Evolutionary conservation across 2,888 invertebrate genomes (phyloP).

Genomic region (Nemoura dubitans): DNA sequence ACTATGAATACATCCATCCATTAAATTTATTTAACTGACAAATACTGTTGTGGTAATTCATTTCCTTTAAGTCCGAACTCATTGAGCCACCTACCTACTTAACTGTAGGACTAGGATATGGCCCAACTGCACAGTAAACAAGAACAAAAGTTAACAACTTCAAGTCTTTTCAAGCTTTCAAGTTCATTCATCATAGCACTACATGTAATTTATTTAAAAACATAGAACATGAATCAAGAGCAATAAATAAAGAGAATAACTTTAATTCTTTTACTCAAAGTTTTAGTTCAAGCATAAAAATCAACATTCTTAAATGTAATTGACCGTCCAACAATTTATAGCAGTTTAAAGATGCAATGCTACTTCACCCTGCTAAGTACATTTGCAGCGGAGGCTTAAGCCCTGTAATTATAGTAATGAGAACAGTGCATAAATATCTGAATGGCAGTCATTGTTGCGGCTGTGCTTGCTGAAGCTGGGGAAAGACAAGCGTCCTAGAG

Average conservation of each 20-base stretch:
- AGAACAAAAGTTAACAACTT: not conserved
- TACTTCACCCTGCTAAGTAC: not conserved
- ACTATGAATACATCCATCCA: not conserved
- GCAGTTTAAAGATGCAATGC: not conserved
- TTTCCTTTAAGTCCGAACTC: not conserved
- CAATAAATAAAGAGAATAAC: too few relatives aligned
- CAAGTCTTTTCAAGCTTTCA: not conserved
- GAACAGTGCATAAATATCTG: conserved; percentile 5
- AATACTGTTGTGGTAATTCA: not conserved
- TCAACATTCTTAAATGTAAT: not conserved
- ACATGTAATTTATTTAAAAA: not conserved
- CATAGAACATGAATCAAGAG: not conserved
- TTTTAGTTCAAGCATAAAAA: not conserved
- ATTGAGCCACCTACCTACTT: not conserved
- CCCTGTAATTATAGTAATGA: not conserved
- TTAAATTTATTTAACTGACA: not conserved
- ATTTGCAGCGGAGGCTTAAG: not conserved
- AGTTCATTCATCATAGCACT: not conserved
- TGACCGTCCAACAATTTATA: not conserved
- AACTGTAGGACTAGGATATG: not conserved
- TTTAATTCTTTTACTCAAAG: not conserved
- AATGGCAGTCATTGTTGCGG: not conserved
- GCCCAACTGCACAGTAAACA: not conserved
- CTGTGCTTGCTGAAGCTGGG: conserved; percentile 21
- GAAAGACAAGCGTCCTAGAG: conserved; percentile 48